Conservation (phyloP, 2,888 invertebrate genomes). For the Herminia tarsipennalis region DNA sequence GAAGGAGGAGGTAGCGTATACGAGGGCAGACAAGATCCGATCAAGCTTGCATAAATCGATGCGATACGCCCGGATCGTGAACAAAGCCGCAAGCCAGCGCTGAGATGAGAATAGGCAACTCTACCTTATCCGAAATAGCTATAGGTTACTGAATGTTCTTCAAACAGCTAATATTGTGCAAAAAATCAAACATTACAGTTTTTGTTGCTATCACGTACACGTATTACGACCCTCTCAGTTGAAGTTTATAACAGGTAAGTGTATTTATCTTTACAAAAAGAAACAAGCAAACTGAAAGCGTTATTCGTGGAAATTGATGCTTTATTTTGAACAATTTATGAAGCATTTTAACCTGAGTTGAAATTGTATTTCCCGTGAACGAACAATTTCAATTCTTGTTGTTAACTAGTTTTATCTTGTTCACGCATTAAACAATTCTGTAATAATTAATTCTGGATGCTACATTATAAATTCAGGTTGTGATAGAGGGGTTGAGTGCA, state of each 20-base stretch:
- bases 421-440: constrained; percentile 5
- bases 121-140: constrained; percentile 30
- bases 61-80: constrained; percentile 77
- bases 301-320: constrained; percentile 10
- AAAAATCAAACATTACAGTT: constrained; percentile 33
- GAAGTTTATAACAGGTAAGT: constrained; percentile 25
- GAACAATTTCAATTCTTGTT: background rate
- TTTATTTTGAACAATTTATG: constrained; percentile 7
- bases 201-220: constrained; percentile 12
- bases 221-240: constrained; percentile 29
- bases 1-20: constrained; percentile 51
- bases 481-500: constrained; percentile 52
- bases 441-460: constrained; percentile 56
- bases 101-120: constrained; percentile 56
- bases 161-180: constrained; percentile 37
- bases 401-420: constrained; percentile 4
- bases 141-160: constrained; percentile 30
- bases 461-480: constrained; percentile 51
- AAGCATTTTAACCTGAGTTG: too few relatives aligned
- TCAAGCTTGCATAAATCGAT: constrained; percentile 83
- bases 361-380: background rate
- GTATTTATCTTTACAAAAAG: constrained; percentile 23
- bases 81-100: constrained; percentile 74
- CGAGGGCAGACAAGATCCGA: constrained; percentile 68
- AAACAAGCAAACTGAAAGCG: background rate